These are phyloP conservation scores for Lepus oiostolus DNA, from an alignment of 2,797 vertebrate genomes.

Conservation along the genomic window DNA sequence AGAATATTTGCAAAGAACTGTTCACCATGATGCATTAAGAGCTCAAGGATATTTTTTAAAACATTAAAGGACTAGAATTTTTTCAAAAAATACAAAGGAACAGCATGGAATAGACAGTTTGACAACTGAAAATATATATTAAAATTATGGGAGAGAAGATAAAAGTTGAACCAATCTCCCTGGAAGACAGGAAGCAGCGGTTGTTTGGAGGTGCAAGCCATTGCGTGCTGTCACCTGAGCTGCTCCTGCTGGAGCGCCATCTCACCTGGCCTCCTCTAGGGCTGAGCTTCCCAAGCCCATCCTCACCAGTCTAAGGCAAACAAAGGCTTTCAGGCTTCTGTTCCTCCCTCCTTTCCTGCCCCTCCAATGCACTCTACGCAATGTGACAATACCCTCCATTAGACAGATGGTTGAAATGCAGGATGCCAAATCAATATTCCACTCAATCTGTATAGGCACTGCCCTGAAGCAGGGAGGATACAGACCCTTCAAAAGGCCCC, in stretches of 20 bases:
- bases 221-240: neutral
- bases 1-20: constrained; percentile 25
- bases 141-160: constrained; percentile 30
- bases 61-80: neutral
- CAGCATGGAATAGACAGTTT: neutral
- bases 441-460: neutral
- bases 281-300: neutral
- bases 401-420: neutral
- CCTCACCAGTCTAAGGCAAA: neutral
- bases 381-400: neutral
- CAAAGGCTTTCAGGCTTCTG: neutral
- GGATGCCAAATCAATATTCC: neutral
- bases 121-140: constrained; percentile 37
- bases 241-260: rapidly evolving
- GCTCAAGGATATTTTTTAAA: constrained; percentile 8
- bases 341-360: neutral
- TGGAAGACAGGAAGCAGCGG: neutral
- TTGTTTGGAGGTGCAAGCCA: neutral
- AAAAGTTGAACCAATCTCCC: neutral
- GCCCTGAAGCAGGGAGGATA: neutral
- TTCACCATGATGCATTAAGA: neutral
- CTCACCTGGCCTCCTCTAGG: neutral
- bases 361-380: neutral
- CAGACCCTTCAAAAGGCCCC: neutral
- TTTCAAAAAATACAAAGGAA: constrained; percentile 41